A percentile compares a stretch with the other conserved stretches of the same genome.
Evolutionary conservation across 1,140 invertebrate genomes (phyloP).

Genomic region (Melitaea cinxia): DNA sequence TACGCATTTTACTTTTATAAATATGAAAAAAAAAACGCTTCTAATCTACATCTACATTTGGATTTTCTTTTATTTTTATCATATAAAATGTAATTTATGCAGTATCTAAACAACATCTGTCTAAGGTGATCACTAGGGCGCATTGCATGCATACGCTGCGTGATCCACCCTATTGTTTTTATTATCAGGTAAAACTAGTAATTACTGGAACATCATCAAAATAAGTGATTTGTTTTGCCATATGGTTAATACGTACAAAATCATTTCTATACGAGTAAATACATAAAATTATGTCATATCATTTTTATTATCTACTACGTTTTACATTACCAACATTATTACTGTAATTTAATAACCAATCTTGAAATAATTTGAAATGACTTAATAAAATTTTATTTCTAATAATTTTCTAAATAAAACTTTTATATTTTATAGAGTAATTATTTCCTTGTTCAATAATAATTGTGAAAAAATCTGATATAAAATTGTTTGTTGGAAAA

Average conservation of each 20-base stretch:
- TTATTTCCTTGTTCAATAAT: no score
- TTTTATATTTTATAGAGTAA: no score
- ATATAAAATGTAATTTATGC: not conserved
- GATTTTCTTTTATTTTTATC: not conserved
- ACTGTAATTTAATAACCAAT: no score
- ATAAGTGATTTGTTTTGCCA: slow-evolving; percentile 62
- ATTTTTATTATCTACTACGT: slow-evolving; percentile 5
- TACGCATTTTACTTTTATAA: no score
- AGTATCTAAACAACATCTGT: slow-evolving; percentile 10
- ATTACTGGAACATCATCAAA: slow-evolving; percentile 56
- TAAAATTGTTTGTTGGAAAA: no score
- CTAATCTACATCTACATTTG: not conserved
- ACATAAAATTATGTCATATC: slow-evolving; percentile 6
- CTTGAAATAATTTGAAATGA: no score
- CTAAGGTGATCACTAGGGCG: slow-evolving; percentile 17
- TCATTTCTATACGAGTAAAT: no score
- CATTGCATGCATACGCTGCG: slow-evolving; percentile 32
- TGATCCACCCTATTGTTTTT: slow-evolving; percentile 62
- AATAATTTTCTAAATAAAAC: no score
- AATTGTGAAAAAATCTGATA: no score
- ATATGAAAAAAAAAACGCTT: no score
- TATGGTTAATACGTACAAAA: slow-evolving; percentile 47
- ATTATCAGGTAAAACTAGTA: slow-evolving; percentile 48
- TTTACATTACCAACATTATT: not conserved
- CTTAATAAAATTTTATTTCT: no score